Percentiles rank a stretch among this genome's conserved stretches.
Conservation (phyloP, 2,888 invertebrate genomes). For the Timandra comae region DNA sequence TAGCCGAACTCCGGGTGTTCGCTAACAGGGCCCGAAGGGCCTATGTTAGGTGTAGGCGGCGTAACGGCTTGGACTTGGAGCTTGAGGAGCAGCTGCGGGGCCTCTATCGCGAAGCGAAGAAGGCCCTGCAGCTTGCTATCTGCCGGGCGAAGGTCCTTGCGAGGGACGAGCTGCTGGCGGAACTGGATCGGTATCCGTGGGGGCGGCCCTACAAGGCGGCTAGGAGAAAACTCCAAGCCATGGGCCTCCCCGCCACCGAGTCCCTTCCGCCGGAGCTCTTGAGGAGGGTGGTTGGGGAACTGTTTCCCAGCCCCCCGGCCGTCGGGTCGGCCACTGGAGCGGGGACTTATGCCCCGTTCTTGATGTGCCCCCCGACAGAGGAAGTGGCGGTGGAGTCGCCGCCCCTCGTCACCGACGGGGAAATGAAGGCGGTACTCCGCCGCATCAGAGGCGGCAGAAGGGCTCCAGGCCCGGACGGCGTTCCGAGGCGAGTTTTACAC, state of each 20-base stretch:
- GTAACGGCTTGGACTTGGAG: not conserved
- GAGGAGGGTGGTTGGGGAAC: not conserved
- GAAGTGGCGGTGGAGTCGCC: too few species aligned
- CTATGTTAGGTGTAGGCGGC: not conserved
- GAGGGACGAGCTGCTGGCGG: not conserved
- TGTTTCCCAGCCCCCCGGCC: not conserved
- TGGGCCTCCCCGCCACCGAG: not conserved
- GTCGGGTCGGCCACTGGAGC: too few species aligned
- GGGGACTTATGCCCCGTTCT: too few species aligned
- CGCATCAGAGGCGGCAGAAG: too few species aligned
- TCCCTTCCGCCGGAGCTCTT: not conserved
- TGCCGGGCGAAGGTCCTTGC: not conserved
- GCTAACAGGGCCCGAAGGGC: not conserved
- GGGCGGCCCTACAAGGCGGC: not conserved
- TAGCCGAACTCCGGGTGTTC: slow-evolving; percentile 1
- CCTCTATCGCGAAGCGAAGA: not conserved
- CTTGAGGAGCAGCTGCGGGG: not conserved
- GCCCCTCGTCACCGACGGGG: not conserved
- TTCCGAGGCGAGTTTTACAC: not conserved
- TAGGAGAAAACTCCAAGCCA: not conserved
- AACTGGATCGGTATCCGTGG: not conserved
- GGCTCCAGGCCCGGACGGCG: not conserved
- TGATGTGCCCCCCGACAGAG: too few species aligned
- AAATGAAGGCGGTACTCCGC: not conserved
- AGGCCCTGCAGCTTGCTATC: not conserved